Evolutionary conservation across 2,888 invertebrate genomes (phyloP).

Genomic region (Sacculina carcini): DNA sequence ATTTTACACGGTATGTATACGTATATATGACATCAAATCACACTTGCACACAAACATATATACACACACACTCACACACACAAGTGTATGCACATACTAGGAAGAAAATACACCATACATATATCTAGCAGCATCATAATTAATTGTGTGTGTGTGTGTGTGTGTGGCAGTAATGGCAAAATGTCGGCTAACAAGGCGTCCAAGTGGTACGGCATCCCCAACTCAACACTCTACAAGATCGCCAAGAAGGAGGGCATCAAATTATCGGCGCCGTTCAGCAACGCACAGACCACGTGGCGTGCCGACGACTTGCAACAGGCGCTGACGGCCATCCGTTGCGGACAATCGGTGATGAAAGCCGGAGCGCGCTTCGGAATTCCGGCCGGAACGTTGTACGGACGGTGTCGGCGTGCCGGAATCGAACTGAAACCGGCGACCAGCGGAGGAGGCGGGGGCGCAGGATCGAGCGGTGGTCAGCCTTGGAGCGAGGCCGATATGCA

Average conservation of each 20-base stretch:
- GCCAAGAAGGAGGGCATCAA: constrained; percentile 68
- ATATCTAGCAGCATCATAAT: too few species aligned
- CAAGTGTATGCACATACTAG: too few species aligned
- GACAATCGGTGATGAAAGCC: constrained; percentile 48
- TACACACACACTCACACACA: too few species aligned
- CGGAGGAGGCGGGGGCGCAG: neutral
- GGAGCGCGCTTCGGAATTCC: constrained; percentile 66
- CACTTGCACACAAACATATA: too few species aligned
- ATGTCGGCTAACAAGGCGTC: constrained; percentile 76
- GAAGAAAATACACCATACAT: too few species aligned
- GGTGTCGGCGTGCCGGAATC: constrained; percentile 68
- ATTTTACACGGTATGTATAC: too few species aligned
- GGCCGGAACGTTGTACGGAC: constrained; percentile 60
- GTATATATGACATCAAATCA: too few species aligned
- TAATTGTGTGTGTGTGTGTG: too few species aligned
- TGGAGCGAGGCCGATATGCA: constrained; percentile 86
- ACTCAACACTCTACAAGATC: constrained; percentile 72
- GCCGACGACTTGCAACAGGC: constrained; percentile 24
- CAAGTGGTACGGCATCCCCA: constrained; percentile 56
- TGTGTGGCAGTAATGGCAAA: constrained; percentile 1
- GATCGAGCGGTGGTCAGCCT: constrained; percentile 24
- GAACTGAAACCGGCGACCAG: constrained; percentile 33
- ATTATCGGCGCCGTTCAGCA: constrained; percentile 66
- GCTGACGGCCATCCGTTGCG: constrained; percentile 29
- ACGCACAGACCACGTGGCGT: constrained; percentile 64